Evolutionary conservation across 2,797 vertebrate species (phyloP).

Genomic region (Anniella stebbinsi): DNA sequence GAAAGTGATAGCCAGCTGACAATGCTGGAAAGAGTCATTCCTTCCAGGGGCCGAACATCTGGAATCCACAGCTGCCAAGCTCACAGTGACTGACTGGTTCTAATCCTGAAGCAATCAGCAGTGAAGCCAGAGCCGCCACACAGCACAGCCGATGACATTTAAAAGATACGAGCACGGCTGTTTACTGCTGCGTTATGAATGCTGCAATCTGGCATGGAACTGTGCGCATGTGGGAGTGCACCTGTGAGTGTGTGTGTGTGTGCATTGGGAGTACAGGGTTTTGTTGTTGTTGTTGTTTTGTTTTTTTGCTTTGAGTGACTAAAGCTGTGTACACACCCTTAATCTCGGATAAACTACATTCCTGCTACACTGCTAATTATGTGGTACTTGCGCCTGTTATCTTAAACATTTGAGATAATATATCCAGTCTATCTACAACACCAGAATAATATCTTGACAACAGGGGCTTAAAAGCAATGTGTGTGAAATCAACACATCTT

Average conservation of each 20-base stretch:
- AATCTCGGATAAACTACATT: background rate
- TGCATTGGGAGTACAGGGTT: background rate
- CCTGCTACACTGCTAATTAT: background rate
- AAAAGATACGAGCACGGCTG: conserved; percentile 32
- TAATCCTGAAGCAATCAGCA: conserved; percentile 48
- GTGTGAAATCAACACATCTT: conserved; percentile 10
- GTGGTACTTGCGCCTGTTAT: background rate
- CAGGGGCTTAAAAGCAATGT: background rate
- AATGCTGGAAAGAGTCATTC: conserved; percentile 55
- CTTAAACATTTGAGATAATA: background rate
- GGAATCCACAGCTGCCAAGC: conserved; percentile 64
- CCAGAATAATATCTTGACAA: background rate
- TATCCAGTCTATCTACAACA: background rate
- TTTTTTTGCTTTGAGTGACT: background rate
- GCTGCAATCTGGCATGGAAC: conserved; percentile 30
- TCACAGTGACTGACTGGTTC: conserved; percentile 50
- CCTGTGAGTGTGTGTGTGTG: background rate
- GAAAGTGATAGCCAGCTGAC: conserved; percentile 65
- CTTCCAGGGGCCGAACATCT: conserved; percentile 66
- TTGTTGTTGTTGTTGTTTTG: background rate
- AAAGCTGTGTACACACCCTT: background rate
- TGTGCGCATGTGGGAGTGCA: conserved; percentile 38
- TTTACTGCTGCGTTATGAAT: background rate
- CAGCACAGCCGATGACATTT: conserved; percentile 13
- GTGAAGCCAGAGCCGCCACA: conserved; percentile 50